Evolutionary conservation across 2,888 invertebrate species (phyloP).

Genomic region (Oasisia sp.): DNA sequence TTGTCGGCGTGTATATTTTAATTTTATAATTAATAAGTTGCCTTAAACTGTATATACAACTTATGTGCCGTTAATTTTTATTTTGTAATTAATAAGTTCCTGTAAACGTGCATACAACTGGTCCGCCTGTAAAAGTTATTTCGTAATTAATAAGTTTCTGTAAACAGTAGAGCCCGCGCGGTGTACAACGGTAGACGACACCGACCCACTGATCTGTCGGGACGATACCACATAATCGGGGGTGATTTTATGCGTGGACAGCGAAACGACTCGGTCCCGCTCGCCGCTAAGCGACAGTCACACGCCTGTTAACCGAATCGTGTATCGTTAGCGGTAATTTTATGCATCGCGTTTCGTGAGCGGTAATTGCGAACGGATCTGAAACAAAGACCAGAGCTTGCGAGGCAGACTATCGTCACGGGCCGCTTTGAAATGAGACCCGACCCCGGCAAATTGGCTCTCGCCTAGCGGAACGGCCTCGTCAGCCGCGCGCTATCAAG

Average conservation of each 20-base stretch:
- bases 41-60: too few relatives aligned
- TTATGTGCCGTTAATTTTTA: too few relatives aligned
- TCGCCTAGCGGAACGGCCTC: not conserved
- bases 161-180: not conserved
- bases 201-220: not conserved
- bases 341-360: slow-evolving; percentile 17
- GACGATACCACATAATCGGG: not conserved
- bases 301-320: not conserved
- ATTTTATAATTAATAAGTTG: too few relatives aligned
- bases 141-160: too few relatives aligned
- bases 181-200: not conserved
- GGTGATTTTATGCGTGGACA: not conserved
- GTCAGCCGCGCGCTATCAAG: not conserved
- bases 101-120: too few relatives aligned
- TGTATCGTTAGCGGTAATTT: slow-evolving; percentile 7
- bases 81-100: too few relatives aligned
- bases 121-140: too few relatives aligned
- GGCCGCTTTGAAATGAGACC: not conserved
- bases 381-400: not conserved
- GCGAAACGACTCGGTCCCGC: not conserved
- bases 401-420: not conserved
- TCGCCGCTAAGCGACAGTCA: not conserved
- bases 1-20: too few relatives aligned
- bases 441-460: not conserved
- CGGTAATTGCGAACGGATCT: slow-evolving; percentile 13